phyloP scores from a whole-genome alignment of 1,140 invertebrate species.

The Papilio machaon region DNA sequence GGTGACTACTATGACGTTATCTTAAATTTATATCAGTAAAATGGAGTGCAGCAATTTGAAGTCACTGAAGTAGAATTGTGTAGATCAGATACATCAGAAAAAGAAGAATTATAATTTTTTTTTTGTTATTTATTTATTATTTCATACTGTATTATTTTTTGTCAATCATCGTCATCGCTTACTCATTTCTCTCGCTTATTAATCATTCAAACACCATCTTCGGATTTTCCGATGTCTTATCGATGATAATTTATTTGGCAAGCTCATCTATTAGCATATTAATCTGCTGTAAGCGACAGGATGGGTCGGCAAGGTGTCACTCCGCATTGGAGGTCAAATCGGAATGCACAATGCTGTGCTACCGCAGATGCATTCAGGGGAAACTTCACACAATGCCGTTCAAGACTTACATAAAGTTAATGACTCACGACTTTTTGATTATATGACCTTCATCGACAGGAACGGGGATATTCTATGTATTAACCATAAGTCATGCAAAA shows the following conservation, averaged over 20 bases:
- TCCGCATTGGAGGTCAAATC: slow-evolving; percentile 58
- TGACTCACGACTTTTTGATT: slow-evolving; percentile 41
- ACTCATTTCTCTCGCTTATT: neutral
- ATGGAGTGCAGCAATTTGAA: neutral
- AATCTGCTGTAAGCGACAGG: slow-evolving; percentile 37
- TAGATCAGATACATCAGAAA: too few species aligned
- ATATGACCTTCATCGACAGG: slow-evolving; percentile 22
- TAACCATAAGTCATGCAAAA: slow-evolving; percentile 35
- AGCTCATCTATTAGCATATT: slow-evolving; percentile 35
- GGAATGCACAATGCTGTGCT: slow-evolving; percentile 80
- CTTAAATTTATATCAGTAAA: neutral
- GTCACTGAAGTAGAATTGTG: neutral
- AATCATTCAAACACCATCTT: neutral
- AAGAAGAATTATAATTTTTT: too few species aligned
- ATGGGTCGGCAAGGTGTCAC: slow-evolving; percentile 16
- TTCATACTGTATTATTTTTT: neutral
- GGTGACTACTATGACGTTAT: too few species aligned
- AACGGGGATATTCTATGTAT: slow-evolving; percentile 22
- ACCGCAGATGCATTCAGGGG: slow-evolving; percentile 49
- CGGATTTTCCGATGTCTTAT: neutral
- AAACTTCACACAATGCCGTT: slow-evolving; percentile 70
- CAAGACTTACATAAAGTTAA: slow-evolving; percentile 42
- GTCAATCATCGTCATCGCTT: neutral
- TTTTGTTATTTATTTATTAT: too few species aligned
- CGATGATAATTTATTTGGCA: slow-evolving; percentile 19